These are phyloP conservation scores for Latrodectus hesperus DNA, from an alignment of 2,888 invertebrate genomes.

Conservation along the genomic window DNA sequence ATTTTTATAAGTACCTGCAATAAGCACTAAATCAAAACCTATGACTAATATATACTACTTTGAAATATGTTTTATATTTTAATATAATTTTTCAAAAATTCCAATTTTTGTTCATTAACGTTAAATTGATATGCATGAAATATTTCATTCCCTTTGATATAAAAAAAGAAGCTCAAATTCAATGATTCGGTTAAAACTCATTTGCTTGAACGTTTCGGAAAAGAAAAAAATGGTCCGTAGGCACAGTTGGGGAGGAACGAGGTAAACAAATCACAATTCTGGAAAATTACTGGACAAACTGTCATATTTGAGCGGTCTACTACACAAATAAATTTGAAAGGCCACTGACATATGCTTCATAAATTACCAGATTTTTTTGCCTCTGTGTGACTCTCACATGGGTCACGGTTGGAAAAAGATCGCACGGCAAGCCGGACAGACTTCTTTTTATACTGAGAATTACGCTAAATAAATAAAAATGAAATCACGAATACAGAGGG, in stretches of 20 bases:
- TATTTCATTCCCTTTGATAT: background rate
- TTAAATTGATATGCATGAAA: background rate
- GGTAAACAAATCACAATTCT: constrained; percentile 34
- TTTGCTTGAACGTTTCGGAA: background rate
- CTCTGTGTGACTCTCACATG: constrained; percentile 7
- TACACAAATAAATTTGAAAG: constrained; percentile 59
- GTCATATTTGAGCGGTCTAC: constrained; percentile 31
- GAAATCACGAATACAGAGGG: constrained; percentile 42
- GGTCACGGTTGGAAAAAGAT: constrained; percentile 57
- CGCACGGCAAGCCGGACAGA: constrained; percentile 56
- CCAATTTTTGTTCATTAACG: too few relatives aligned
- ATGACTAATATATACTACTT: too few relatives aligned
- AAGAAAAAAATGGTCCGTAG: background rate
- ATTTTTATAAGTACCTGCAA: too few relatives aligned
- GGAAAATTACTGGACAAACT: constrained; percentile 53
- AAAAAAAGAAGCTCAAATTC: background rate
- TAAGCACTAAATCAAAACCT: too few relatives aligned
- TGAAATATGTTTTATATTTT: too few relatives aligned
- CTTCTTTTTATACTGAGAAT: constrained; percentile 56
- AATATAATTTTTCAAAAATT: too few relatives aligned
- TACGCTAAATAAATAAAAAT: constrained; percentile 55
- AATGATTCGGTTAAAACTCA: constrained; percentile 2
- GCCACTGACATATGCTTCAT: constrained; percentile 53
- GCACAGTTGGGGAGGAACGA: background rate
- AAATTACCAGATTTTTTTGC: constrained; percentile 37